A percentile compares a stretch with the other conserved stretches of the same genome.
These are phyloP conservation scores for Cordilura impudica DNA, from an alignment of 2,888 invertebrate species.

Conservation along the genomic window DNA sequence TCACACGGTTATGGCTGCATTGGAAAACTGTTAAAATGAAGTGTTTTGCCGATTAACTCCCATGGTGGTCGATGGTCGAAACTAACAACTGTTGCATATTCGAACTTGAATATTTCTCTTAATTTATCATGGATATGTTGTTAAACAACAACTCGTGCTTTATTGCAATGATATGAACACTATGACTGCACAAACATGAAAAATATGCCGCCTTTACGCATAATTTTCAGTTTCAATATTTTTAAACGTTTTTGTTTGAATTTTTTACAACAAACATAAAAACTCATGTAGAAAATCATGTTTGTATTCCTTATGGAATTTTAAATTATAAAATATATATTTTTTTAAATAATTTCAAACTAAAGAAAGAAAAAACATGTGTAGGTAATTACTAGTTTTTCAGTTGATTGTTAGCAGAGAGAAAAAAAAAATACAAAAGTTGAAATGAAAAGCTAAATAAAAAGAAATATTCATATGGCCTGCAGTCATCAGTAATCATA, in stretches of 20 bases:
- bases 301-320: slow-evolving; percentile 46
- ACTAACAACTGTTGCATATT: slow-evolving; percentile 22
- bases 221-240: slow-evolving; percentile 54
- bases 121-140: slow-evolving; percentile 39
- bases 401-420: slow-evolving; percentile 2
- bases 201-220: slow-evolving; percentile 51
- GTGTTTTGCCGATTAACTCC: slow-evolving; percentile 51
- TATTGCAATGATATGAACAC: slow-evolving; percentile 24
- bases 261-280: slow-evolving; percentile 29
- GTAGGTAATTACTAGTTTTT: slow-evolving; percentile 36
- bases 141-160: slow-evolving; percentile 27
- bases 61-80: slow-evolving; percentile 49
- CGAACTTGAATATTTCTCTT: background rate
- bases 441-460: no score
- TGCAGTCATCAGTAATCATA: background rate
- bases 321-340: slow-evolving; percentile 3
- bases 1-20: background rate
- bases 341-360: background rate
- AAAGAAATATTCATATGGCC: background rate
- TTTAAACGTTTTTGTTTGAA: background rate
- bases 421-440: background rate
- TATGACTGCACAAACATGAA: background rate
- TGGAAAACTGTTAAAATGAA: slow-evolving; percentile 51
- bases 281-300: slow-evolving; percentile 45
- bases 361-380: slow-evolving; percentile 21